Base-by-base conservation (phyloP, 2,888 invertebrate genomes). In the Hedychridium roseum region DNA sequence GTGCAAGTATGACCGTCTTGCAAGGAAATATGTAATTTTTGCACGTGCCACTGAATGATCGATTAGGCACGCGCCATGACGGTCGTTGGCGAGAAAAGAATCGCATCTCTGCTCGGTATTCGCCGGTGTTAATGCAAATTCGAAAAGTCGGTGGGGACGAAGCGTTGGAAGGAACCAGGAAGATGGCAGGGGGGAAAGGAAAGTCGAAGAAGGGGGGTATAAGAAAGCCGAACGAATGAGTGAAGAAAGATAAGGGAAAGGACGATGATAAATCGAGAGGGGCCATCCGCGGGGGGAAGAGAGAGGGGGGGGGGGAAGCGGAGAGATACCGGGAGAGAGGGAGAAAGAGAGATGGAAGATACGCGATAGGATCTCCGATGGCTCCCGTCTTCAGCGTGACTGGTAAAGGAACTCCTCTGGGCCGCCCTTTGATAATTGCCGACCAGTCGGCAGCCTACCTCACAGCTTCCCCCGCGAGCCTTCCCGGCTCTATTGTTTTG, bases 381-480 rank as follows among this genome's bases (percentile, higher is more conserved):
- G 75, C 76, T 76, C 70, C 76, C 66, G 76, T 75, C 73, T 76
- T 76, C 66, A 73, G 73, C 71, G 71, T 74, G 72, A 72, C 75
- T 74, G 62, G 70, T 68, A 70, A 70, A 60, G 51, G 54, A 27
- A 50, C 46, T 36, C 49, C 47, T 43, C 43, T 44, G 52, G 40
- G 46, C 47, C 45, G 41, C 48, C 54, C 70, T 74, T 73, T 74
- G 73, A 73, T 70, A 71, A 71, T 64, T 58, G 69, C 68, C 71
- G 71, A 68, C 68, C 50, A 37, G 36, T 41, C 37, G 32, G 32
- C 26, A 36, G 28, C 36, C 46, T 16, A 34, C 20, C 15, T n/a
- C 16, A 15, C n/a, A 20, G 27, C n/a, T 16, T 32, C 36, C 15
- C 18, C 28, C 35, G 12, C 16, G 18, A 26, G 28, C n/a, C 27